Conservation (phyloP, 2,888 invertebrate species). For the Caenorhabditis uteleia region DNA sequence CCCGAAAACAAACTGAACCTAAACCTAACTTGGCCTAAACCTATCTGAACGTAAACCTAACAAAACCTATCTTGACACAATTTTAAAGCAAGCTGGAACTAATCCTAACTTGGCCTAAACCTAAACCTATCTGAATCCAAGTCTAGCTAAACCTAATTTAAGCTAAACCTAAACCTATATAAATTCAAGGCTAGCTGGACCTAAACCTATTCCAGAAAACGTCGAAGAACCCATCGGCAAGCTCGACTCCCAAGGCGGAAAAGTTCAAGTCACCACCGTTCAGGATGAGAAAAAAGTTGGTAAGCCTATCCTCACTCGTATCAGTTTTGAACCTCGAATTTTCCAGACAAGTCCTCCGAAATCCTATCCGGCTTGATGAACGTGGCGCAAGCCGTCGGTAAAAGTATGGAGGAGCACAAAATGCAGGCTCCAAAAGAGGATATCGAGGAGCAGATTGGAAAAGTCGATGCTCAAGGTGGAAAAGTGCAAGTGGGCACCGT, state of each 20-base stretch:
- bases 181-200: too few relatives aligned
- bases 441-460: neutral
- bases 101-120: too few relatives aligned
- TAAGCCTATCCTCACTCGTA: neutral
- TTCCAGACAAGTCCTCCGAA: neutral
- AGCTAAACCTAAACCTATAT: too few relatives aligned
- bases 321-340: neutral
- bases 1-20: too few relatives aligned
- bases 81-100: too few relatives aligned
- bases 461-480: neutral
- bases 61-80: too few relatives aligned
- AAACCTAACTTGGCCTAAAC: too few relatives aligned
- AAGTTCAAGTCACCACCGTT: conserved; percentile 1
- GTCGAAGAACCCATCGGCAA: neutral
- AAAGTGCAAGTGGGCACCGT: neutral
- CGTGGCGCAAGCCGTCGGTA: conserved; percentile 1
- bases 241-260: neutral
- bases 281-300: neutral
- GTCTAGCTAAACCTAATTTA: too few relatives aligned
- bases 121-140: too few relatives aligned
- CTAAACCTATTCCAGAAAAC: too few relatives aligned
- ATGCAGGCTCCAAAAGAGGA: neutral
- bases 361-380: neutral
- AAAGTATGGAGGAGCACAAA: neutral
- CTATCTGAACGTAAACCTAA: too few relatives aligned